phyloP scores from a whole-genome alignment of 2,113 vertebrate genomes.

The Scopus umbretta region DNA sequence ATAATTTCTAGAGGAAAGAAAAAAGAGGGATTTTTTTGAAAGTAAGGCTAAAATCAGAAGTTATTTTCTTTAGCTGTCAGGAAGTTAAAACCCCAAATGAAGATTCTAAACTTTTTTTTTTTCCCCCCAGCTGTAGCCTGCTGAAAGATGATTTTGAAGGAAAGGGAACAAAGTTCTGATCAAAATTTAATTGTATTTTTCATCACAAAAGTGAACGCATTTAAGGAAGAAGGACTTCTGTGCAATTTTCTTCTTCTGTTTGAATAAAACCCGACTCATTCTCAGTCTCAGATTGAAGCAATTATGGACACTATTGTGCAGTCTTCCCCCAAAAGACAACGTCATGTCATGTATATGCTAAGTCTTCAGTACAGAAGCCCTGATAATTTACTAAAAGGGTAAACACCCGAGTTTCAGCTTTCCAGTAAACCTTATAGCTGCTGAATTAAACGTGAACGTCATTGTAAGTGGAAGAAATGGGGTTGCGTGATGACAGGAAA shows the following conservation, averaged over 20 bases:
- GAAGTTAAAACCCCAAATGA: not conserved
- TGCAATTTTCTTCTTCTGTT: not conserved
- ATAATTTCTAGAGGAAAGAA: not conserved
- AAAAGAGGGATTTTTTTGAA: not conserved
- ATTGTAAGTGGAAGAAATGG: not conserved
- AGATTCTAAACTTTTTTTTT: not conserved
- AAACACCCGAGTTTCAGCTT: not conserved
- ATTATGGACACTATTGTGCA: not conserved
- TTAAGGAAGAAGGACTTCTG: not conserved
- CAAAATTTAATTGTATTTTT: not conserved
- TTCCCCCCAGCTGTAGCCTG: not conserved
- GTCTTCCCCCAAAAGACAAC: not conserved
- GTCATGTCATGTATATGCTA: not conserved
- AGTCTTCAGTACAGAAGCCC: not conserved
- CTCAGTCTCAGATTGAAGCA: not conserved
- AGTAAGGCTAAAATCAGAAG: not conserved
- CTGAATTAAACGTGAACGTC: not conserved
- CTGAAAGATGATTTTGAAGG: not conserved
- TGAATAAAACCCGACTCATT: not conserved
- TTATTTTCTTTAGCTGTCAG: not conserved
- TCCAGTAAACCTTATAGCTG: not conserved
- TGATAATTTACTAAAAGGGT: not conserved
- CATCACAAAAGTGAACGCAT: not conserved
- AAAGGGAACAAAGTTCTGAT: not conserved
- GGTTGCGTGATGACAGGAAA: not conserved